These are phyloP conservation scores for Meteorus colon DNA, from an alignment of 2,888 invertebrate genomes.

Conservation along the genomic window DNA sequence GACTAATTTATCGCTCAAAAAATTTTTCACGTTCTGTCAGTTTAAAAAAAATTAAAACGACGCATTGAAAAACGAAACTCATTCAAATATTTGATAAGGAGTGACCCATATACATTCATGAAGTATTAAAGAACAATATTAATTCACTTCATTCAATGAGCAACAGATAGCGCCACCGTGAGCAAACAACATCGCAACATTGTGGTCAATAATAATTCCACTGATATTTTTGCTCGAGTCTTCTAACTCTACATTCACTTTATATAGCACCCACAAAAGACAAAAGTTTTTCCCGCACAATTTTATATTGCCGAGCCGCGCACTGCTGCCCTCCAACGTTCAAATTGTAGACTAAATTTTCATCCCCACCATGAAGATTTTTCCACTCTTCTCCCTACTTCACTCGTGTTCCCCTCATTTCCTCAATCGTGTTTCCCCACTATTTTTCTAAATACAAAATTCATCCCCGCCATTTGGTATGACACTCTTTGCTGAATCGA, in stretches of 20 bases:
- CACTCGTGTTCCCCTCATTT: conserved; percentile 37
- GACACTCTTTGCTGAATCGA: conserved; percentile 48
- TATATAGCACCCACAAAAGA: neutral
- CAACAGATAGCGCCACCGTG: conserved; percentile 39
- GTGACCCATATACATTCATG: no score
- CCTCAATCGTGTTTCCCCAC: conserved; percentile 31
- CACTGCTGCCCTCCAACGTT: conserved; percentile 62
- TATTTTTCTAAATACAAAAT: neutral
- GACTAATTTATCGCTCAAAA: no score
- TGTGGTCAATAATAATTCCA: conserved; percentile 6
- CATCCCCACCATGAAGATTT: conserved; percentile 25
- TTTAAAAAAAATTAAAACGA: neutral
- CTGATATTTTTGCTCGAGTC: neutral
- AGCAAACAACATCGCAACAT: neutral
- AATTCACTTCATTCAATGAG: conserved; percentile 9
- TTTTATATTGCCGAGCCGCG: conserved; percentile 50
- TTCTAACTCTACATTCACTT: neutral
- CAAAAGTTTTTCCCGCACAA: conserved; percentile 1
- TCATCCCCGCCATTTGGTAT: neutral
- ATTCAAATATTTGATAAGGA: no score
- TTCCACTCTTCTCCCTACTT: neutral
- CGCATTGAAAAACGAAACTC: neutral
- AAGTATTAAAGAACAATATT: neutral
- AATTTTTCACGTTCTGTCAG: no score
- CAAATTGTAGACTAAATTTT: conserved; percentile 31